Evolutionary conservation across 2,113 vertebrate genomes (phyloP).

Genomic region (Urocynchramus pylzowi): DNA sequence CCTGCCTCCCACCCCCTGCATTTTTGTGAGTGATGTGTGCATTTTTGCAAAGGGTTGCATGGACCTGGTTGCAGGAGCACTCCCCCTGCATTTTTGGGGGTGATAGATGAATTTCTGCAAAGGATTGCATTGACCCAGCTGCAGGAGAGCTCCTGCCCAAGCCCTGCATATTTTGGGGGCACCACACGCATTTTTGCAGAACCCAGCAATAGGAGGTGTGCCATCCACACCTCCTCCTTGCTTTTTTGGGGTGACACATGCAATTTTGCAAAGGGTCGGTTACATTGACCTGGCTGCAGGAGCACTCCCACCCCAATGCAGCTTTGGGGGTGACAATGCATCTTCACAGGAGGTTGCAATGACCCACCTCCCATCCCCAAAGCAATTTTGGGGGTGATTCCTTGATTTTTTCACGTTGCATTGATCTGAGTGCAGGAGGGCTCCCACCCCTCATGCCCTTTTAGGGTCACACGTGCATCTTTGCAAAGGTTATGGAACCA

Average conservation of each 20-base stretch:
- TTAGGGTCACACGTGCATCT: fast-evolving
- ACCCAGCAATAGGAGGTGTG: too few species aligned
- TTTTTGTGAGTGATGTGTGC: not conserved
- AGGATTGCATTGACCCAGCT: too few species aligned
- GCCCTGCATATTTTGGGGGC: not conserved
- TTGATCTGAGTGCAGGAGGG: too few species aligned
- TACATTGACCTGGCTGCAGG: not conserved
- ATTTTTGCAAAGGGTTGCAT: not conserved
- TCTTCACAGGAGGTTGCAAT: not conserved
- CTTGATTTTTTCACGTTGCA: fast-evolving
- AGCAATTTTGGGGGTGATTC: not conserved
- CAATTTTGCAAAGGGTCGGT: not conserved
- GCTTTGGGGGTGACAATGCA: not conserved
- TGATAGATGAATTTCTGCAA: not conserved
- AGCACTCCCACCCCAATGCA: not conserved
- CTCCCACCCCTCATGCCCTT: not conserved
- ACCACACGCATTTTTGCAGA: not conserved
- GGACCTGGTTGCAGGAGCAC: not conserved
- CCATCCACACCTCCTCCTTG: not conserved
- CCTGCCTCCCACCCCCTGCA: not conserved
- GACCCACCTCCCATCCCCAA: too few species aligned
- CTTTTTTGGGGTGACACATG: not conserved
- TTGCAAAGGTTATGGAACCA: not conserved
- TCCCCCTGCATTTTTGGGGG: not conserved
- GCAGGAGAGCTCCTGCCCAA: not conserved